These are phyloP conservation scores for Terrapene triunguis DNA, from an alignment of 2,113 vertebrate genomes.

Conservation along the genomic window DNA sequence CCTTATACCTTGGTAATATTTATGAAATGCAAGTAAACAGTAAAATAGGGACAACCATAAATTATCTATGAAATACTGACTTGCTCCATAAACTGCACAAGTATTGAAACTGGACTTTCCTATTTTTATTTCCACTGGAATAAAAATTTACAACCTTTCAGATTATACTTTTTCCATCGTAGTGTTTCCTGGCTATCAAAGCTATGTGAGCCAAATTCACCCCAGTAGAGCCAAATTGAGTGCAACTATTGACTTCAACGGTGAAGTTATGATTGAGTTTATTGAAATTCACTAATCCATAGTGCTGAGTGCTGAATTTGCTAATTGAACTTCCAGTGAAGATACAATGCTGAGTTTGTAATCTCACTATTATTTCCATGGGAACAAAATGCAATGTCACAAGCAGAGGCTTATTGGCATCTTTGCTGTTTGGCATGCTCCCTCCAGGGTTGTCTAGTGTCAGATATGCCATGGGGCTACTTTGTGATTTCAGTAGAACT, in stretches of 20 bases:
- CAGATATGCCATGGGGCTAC: neutral
- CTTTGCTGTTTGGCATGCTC: accelerated
- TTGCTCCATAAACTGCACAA: too few relatives aligned
- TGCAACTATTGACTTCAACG: too few relatives aligned
- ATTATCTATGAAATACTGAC: neutral
- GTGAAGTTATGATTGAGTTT: accelerated
- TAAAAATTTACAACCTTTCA: too few relatives aligned
- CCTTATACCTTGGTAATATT: neutral
- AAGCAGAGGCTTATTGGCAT: accelerated
- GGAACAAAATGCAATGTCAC: accelerated
- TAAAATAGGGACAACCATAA: neutral
- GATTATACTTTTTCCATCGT: too few relatives aligned
- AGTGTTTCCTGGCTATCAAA: too few relatives aligned
- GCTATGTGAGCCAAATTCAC: too few relatives aligned
- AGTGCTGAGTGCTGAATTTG: neutral
- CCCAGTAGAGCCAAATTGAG: too few relatives aligned
- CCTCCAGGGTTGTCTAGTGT: accelerated
- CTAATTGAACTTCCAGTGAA: neutral
- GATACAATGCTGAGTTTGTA: neutral
- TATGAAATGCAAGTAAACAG: neutral
- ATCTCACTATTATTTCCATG: accelerated
- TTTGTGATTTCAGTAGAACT: neutral
- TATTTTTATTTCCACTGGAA: too few relatives aligned
- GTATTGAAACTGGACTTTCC: too few relatives aligned
- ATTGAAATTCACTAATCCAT: neutral